Conservation (phyloP, 2,113 vertebrate genomes). For the Ciconia maguari region DNA sequence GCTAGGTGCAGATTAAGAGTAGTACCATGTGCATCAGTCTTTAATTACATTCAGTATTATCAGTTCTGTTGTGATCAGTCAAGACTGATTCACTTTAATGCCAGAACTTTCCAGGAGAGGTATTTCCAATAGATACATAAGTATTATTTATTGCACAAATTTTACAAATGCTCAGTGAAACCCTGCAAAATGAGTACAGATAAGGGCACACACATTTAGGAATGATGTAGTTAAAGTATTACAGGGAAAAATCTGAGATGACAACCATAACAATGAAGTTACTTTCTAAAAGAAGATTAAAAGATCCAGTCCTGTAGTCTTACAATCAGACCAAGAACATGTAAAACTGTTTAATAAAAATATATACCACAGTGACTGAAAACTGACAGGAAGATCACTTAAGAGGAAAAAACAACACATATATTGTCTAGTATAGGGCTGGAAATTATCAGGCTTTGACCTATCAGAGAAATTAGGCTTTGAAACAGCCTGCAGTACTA, state of each 20-base stretch:
- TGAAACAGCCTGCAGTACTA: not conserved
- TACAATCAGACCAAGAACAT: not conserved
- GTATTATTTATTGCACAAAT: not conserved
- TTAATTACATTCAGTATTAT: not conserved
- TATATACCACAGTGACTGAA: not conserved
- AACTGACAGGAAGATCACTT: not conserved
- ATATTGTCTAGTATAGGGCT: not conserved
- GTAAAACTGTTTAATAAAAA: not conserved
- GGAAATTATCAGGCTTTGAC: not conserved
- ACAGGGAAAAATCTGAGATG: not conserved
- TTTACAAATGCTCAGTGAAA: not conserved
- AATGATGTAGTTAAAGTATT: not conserved
- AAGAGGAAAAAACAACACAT: not conserved
- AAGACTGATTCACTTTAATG: not conserved
- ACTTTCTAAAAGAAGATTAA: not conserved
- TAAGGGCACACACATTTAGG: not conserved
- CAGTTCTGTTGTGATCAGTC: not conserved
- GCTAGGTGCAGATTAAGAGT: not conserved
- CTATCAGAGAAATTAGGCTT: not conserved
- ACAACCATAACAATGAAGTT: not conserved
- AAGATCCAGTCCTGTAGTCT: not conserved
- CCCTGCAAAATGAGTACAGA: not conserved
- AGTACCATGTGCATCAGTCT: not conserved
- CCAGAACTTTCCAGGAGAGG: not conserved
- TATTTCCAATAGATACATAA: not conserved